A percentile compares a stretch with the other conserved stretches of the same genome.
Conservation (phyloP, 1,140 invertebrate species). For the Lasaia peninsularis region DNA sequence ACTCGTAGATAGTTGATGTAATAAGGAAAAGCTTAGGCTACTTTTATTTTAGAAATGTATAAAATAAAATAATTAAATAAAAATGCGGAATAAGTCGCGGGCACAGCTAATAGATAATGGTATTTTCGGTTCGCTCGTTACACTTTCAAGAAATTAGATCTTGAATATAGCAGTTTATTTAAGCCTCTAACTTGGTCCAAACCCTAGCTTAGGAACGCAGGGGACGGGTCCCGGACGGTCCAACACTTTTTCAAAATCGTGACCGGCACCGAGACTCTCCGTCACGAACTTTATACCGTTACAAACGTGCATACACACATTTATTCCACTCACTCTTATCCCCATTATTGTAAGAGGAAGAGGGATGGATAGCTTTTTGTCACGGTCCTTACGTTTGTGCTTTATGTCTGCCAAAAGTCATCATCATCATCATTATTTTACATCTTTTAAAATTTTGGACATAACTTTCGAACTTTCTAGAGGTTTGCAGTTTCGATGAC, state of each 20-base stretch:
- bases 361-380: conserved; percentile 33
- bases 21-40: no score
- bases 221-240: conserved; percentile 40
- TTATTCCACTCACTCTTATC: conserved; percentile 39
- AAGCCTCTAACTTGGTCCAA: conserved; percentile 31
- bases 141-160: no score
- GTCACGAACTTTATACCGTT: conserved; percentile 68
- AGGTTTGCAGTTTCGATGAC: no score
- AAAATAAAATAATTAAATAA: no score
- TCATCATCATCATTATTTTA: neutral
- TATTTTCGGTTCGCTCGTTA: no score
- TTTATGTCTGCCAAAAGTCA: conserved; percentile 19
- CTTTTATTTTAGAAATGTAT: no score
- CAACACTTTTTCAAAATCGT: conserved; percentile 74
- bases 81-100: no score
- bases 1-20: no score
- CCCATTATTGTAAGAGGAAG: conserved; percentile 23
- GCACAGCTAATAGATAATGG: no score
- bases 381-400: neutral
- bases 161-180: no score
- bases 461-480: no score
- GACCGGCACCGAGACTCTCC: conserved; percentile 52
- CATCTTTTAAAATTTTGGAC: neutral
- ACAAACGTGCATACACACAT: conserved; percentile 33
- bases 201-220: conserved; percentile 42